Evolutionary conservation across 2,797 vertebrate species (phyloP), one percentile per base, ranked within the genome.

Genomic region (Basileuterus tristriatus): DNA sequence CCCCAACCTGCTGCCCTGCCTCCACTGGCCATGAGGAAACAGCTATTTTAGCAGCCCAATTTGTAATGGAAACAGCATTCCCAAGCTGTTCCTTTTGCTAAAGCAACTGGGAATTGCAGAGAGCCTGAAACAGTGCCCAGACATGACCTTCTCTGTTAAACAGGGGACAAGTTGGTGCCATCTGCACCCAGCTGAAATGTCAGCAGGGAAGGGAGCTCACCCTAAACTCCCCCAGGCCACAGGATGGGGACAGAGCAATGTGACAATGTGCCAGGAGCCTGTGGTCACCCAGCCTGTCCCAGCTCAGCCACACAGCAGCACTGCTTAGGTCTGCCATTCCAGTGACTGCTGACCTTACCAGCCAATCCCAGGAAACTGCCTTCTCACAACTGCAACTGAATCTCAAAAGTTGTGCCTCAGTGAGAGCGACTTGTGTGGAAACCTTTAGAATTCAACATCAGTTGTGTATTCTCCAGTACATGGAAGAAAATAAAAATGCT

Each of bases 201-300:
- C 77, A 90, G 49, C 37, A 29, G 15, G 58, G 74, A 64, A 71
- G 43, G 32, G 27, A 84, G 23, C 23, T 29, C 0, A 0, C 32
- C 49, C 37, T 68, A 34, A 64, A 11, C 14, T n/a, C 7, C 37
- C 67, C 32, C 44, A 8, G 62, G 47, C 46, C 1, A 0, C 62
- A 32, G 44, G n/a, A 3, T 4, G 6, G 60, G 55, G n/a, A 36
- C 2, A 0, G 1, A 0, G 8, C 0, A 0, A 12, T 15, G 17
- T 21, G 11, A 41, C n/a, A 15, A 2, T 0, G 3, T 47, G 23
- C 49, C 30, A 15, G 49, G 44, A 37, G 34, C 2, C 2, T 39
- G 39, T 55, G 52, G 24, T 26, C 32, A 63, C 37, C 53, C 58
- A 37, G 39, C 58, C 41, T 52, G 8, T 6, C 53, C 63, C 32